phyloP scores from a whole-genome alignment of 2,888 invertebrate genomes.

The Drosophila mercatorum region DNA sequence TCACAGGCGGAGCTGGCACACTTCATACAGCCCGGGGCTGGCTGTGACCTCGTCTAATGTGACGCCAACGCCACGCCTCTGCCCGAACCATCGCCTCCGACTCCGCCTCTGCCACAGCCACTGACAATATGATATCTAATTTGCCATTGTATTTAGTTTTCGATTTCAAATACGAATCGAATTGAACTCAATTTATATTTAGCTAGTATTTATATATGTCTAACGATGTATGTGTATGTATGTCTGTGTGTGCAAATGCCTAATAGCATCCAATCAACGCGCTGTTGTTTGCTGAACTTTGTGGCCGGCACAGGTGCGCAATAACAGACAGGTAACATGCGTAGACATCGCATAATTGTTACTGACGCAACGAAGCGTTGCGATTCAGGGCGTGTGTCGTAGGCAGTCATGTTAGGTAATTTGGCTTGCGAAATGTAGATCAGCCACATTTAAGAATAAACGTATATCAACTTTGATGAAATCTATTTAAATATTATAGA shows the following conservation, averaged over 20 bases:
- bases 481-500: background rate
- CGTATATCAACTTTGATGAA: background rate
- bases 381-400: background rate
- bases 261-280: slow-evolving; percentile 68
- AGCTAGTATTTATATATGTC: slow-evolving; percentile 10
- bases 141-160: slow-evolving; percentile 56
- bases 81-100: slow-evolving; percentile 33
- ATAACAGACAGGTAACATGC: slow-evolving; percentile 40
- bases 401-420: slow-evolving; percentile 9
- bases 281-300: slow-evolving; percentile 53
- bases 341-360: slow-evolving; percentile 26
- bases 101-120: slow-evolving; percentile 8
- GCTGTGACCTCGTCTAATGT: slow-evolving; percentile 11
- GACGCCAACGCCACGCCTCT: slow-evolving; percentile 47
- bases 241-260: slow-evolving; percentile 10
- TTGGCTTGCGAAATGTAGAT: slow-evolving; percentile 14
- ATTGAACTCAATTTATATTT: slow-evolving; percentile 45
- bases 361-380: slow-evolving; percentile 40
- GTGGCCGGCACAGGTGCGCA: slow-evolving; percentile 55
- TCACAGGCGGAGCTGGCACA: slow-evolving; percentile 14
- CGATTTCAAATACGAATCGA: slow-evolving; percentile 52
- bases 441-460: background rate
- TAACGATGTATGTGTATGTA: background rate
- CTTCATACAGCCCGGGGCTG: background rate
- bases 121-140: slow-evolving; percentile 63